Percentiles rank a stretch among this genome's conserved stretches.
Evolutionary conservation across 2,888 invertebrate genomes (phyloP).

Genomic region (Noctua fimbriata): DNA sequence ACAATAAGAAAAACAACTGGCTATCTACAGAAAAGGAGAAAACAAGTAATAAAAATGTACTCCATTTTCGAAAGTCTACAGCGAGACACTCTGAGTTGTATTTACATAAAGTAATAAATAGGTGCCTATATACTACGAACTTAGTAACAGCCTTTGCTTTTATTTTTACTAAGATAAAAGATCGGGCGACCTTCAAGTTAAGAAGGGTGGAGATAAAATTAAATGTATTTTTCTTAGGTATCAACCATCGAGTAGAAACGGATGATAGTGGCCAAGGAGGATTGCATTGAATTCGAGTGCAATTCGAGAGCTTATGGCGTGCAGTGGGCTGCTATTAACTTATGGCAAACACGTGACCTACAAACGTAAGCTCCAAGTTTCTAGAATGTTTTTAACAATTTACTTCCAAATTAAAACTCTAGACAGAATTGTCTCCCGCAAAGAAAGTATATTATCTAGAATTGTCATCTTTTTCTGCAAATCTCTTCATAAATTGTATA

Average conservation of each 20-base stretch:
- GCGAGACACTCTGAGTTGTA: slow-evolving; percentile 39
- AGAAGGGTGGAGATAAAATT: slow-evolving; percentile 31
- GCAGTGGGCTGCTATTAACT: neutral
- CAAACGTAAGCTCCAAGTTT: neutral
- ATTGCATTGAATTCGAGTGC: neutral
- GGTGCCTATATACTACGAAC: slow-evolving; percentile 49
- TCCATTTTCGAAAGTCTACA: slow-evolving; percentile 59
- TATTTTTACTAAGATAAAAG: slow-evolving; percentile 49
- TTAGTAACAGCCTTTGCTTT: slow-evolving; percentile 43
- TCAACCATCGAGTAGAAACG: neutral
- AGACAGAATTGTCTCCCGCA: neutral
- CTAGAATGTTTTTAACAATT: neutral
- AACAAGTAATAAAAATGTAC: slow-evolving; percentile 61
- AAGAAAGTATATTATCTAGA: neutral
- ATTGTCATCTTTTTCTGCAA: slow-evolving; percentile 1
- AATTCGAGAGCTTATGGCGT: neutral
- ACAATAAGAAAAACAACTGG: slow-evolving; percentile 69
- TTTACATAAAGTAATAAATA: slow-evolving; percentile 60
- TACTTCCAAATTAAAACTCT: neutral
- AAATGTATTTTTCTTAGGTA: slow-evolving; percentile 7
- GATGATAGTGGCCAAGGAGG: neutral
- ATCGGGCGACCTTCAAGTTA: slow-evolving; percentile 29
- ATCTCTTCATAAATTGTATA: slow-evolving; percentile 29
- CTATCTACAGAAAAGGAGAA: slow-evolving; percentile 60
- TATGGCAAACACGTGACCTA: neutral